These are phyloP conservation scores for Agrochola circellaris DNA, from an alignment of 2,888 invertebrate species.

Conservation along the genomic window DNA sequence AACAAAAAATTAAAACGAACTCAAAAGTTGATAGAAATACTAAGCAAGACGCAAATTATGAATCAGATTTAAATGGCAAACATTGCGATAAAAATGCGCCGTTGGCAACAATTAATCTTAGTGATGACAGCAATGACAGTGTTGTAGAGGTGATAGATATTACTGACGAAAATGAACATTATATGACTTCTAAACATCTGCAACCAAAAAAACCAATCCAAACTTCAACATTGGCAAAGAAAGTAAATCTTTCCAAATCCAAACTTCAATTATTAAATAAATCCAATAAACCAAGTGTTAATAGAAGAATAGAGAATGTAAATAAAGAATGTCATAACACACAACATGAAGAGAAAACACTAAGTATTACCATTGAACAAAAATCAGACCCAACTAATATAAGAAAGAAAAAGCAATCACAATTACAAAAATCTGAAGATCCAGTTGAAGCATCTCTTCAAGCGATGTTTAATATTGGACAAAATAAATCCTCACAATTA, in stretches of 20 bases:
- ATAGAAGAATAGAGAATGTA: background rate
- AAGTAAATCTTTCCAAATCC: background rate
- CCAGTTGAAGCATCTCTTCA: background rate
- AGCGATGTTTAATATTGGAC: slow-evolving; percentile 5
- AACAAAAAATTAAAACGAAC: background rate
- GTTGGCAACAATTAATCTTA: background rate
- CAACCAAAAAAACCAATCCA: background rate
- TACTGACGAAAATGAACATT: slow-evolving; percentile 1
- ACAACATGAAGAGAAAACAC: background rate
- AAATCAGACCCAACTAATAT: background rate
- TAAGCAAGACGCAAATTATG: background rate
- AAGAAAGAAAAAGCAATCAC: background rate
- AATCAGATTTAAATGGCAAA: background rate
- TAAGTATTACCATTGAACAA: background rate
- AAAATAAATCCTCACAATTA: background rate
- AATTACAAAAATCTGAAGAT: background rate
- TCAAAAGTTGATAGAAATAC: background rate
- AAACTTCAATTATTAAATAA: background rate
- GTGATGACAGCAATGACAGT: slow-evolving; percentile 1
- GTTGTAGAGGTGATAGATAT: slow-evolving; percentile 13
- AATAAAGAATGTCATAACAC: background rate
- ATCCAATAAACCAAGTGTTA: background rate
- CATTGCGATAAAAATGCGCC: background rate
- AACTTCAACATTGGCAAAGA: background rate
- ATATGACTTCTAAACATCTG: background rate